Base-by-base conservation (phyloP, 2,113 vertebrate genomes). In the Hyla sarda region DNA sequence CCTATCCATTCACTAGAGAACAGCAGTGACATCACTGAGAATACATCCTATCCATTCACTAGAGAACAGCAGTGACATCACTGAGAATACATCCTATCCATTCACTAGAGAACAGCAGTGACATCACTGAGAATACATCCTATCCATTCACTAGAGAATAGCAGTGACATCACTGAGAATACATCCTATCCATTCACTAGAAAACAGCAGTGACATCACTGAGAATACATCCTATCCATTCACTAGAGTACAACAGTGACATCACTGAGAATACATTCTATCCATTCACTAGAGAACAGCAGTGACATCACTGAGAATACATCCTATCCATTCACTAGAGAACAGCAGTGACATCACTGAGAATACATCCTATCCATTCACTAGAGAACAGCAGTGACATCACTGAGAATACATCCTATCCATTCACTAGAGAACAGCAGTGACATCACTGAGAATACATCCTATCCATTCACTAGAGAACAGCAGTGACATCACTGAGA, bases 361-460 rank as follows among this genome's bases (percentile, higher is more conserved):
- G 30, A 34, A 69, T 69, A 2, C 65, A 32, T 14, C 28, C 23
- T 25, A 8, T 75, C n/a, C 41, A 48, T 73, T 75, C 19, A 75
- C 72, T 48, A 75, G 72, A 75, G 72, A 52, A 14, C 45, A 19
- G 74, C 4, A 19, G 23, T 76, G 45, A 76, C 74, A 48, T 76
- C 74, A 76, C 25, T 52, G 41, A 32, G 41, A 48, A 13, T 45
- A 11, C 41, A 77, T 28, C 50, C 75, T 54, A 54, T 77, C 13
- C 30, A 48, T 48, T 48, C 47, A 48, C 47, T 48, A 6, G 11
- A 48, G 47, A 48, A n/a, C n/a, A n/a, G 47, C 47, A 13, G 47
- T 48, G 47, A 48, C 47, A 48, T 48, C 47, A 48, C 47, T 48
- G 47, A 12, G 47, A 48, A 48, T 48, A 10, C 28, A 9, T n/a